Evolutionary conservation across 2,888 invertebrate species (phyloP), one percentile per base, ranked within the genome.

Genomic region (Drosophila multiciliata): DNA sequence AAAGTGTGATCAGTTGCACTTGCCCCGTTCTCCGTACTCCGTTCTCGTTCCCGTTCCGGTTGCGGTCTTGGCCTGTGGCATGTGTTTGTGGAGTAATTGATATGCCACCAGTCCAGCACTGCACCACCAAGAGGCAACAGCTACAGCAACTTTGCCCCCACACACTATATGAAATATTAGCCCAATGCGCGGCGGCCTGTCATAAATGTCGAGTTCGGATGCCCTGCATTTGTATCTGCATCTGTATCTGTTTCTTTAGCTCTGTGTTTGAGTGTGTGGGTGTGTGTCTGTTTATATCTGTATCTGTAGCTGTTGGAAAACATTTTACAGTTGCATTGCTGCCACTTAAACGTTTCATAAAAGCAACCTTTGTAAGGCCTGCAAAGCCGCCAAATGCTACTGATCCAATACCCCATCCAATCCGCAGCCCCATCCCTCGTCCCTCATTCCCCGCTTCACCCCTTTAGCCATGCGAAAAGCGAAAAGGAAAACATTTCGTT

Each of bases 41-140:
- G 52, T 52, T 63, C 57, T 33, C 53, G 20, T 38, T 42, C 57
- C 52, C 40, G 20, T 55, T 62, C 59, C 54, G 52, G 38, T 42
- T 57, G 50, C 55, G 40, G 42, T 54, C 26, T 36, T 29, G 49
- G 62, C 53, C 57, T 74, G 72, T 73, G 80, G 82, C 88, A 86
- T 91, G 87, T 91, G 90, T 91, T 92, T 92, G 87, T 86, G 78
- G 77, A 89, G 91, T 91, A 91, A 91, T 91, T 92, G 92, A 91
- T 92, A 92, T 89, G 89, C 88, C 89, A 91, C 91, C 83, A 70
- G 38, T 50, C 42, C 71, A 73, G 57, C 73, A 63, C 70, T 58
- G 60, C 77, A 66, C 59, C 72, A 66, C 61, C 63, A 64, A 59
- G 52, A 11, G 12, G 33, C 66, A 73, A 17, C 40, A 52, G 23